Percentiles rank a stretch among this genome's conserved stretches.
Conservation (phyloP, 2,113 vertebrate species). For the Microcebus griseorufus region DNA sequence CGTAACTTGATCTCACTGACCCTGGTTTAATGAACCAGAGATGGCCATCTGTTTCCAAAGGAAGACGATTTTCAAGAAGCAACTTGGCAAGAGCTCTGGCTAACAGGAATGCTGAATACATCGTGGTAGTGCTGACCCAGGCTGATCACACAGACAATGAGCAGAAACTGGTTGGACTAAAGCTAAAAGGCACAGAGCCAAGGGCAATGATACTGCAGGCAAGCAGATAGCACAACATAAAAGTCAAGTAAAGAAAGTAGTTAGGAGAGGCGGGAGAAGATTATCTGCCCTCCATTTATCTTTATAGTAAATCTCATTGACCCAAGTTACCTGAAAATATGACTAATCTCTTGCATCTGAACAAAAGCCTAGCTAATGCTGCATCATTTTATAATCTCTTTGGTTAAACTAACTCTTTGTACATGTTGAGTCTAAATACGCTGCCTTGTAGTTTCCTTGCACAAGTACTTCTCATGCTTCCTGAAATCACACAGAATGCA, state of each 20-base stretch:
- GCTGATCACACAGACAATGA: background rate
- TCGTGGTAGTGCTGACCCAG: too few relatives aligned
- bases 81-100: background rate
- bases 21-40: background rate
- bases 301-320: background rate
- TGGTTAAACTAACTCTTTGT: background rate
- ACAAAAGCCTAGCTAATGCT: background rate
- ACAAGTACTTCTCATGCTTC: background rate
- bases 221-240: background rate
- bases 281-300: background rate
- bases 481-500: background rate
- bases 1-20: background rate
- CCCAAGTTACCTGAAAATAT: background rate
- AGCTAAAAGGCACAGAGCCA: background rate
- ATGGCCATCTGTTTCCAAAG: background rate
- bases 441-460: too few relatives aligned
- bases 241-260: background rate
- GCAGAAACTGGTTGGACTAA: background rate
- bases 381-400: background rate
- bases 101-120: background rate
- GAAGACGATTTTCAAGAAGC: background rate
- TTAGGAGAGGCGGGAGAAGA: background rate
- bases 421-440: background rate
- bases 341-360: background rate
- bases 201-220: background rate